Evolutionary conservation across 2,888 invertebrate genomes (phyloP).

Genomic region (Augiades crinisus): DNA sequence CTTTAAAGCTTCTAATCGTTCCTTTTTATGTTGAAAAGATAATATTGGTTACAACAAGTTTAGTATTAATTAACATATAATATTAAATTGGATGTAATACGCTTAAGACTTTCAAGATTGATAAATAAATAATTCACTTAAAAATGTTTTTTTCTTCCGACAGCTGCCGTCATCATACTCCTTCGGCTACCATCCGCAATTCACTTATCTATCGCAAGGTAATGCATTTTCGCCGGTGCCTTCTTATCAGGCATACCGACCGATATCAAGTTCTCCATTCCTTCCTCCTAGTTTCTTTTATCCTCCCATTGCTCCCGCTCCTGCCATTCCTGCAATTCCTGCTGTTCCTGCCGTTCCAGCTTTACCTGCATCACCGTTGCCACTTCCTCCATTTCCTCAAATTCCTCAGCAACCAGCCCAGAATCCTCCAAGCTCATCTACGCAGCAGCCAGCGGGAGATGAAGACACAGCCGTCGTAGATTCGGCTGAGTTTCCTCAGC

Average conservation of each 20-base stretch:
- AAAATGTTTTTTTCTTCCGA: slow-evolving; percentile 37
- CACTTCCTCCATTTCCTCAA: slow-evolving; percentile 28
- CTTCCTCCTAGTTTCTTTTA: slow-evolving; percentile 49
- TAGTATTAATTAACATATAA: too few species aligned
- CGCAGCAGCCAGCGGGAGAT: slow-evolving; percentile 49
- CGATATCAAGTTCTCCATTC: slow-evolving; percentile 47
- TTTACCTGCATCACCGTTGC: slow-evolving; percentile 35
- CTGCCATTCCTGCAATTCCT: slow-evolving; percentile 36
- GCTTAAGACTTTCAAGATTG: too few species aligned
- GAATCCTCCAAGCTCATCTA: slow-evolving; percentile 37
- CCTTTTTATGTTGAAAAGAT: too few species aligned
- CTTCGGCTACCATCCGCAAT: slow-evolving; percentile 51
- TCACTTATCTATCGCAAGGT: slow-evolving; percentile 52
- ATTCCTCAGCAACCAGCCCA: slow-evolving; percentile 30
- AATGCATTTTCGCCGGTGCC: slow-evolving; percentile 45
- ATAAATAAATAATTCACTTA: too few species aligned
- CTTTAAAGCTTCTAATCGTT: too few species aligned
- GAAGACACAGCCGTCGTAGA: slow-evolving; percentile 65
- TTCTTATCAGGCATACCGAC: slow-evolving; percentile 45
- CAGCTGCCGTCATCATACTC: slow-evolving; percentile 56
- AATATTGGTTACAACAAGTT: too few species aligned
- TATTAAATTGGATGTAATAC: too few species aligned
- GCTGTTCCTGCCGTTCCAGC: slow-evolving; percentile 29
- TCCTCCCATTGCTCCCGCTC: slow-evolving; percentile 42
- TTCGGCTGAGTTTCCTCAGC: slow-evolving; percentile 54